Conservation (phyloP, 53 echinoderm and acorn worm genomes). For the Echinometra lucunter region DNA sequence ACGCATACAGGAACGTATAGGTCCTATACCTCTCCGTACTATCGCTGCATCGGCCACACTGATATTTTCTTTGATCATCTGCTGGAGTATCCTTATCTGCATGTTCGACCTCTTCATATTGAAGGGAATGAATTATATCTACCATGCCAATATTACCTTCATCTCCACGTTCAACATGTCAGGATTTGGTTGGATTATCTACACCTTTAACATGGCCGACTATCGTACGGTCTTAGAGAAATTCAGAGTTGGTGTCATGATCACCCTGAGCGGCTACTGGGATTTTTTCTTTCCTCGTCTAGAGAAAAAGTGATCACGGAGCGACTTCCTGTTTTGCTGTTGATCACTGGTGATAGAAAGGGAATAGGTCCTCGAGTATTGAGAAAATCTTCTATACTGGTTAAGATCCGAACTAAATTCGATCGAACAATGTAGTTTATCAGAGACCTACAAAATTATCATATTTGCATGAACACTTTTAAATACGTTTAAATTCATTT, state of each 20-base stretch:
- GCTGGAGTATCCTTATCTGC: not conserved
- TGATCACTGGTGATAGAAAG: not conserved
- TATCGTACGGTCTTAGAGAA: not conserved
- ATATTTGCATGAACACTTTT: too few relatives aligned
- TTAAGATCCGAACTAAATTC: too few relatives aligned
- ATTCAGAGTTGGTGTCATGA: not conserved
- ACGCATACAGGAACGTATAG: constrained; percentile 15
- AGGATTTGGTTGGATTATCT: not conserved
- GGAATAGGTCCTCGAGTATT: too few relatives aligned
- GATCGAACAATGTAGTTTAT: too few relatives aligned
- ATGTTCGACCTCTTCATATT: not conserved
- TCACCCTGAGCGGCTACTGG: not conserved
- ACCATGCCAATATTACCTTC: not conserved
- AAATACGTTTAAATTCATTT: too few relatives aligned
- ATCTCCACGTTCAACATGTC: not conserved
- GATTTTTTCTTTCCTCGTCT: not conserved
- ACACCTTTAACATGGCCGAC: not conserved
- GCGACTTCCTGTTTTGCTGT: too few relatives aligned
- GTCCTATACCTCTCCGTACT: not conserved
- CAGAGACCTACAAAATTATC: too few relatives aligned
- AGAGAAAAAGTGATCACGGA: not conserved
- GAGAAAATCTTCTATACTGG: too few relatives aligned
- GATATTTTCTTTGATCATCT: not conserved
- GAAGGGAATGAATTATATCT: not conserved
- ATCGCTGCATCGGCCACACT: not conserved